Conservation (phyloP, 2,113 vertebrate genomes). For the Tyrannus savana region DNA sequence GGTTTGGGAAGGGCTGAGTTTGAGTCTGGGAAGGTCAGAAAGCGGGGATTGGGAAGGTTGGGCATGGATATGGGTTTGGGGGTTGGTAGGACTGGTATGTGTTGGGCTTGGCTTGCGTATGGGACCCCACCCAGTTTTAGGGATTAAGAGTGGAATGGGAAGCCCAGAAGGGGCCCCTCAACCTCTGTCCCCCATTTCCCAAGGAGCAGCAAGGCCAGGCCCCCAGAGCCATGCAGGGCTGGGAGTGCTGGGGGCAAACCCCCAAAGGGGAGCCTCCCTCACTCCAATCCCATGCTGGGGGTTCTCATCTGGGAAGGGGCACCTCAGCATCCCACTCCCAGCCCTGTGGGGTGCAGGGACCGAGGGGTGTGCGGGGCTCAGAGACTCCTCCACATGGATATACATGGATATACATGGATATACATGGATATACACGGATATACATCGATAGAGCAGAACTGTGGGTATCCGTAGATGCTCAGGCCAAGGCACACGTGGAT, state of each 20-base stretch:
- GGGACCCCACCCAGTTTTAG: neutral
- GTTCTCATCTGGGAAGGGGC: neutral
- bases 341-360: neutral
- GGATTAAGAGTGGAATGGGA: neutral
- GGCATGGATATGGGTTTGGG: too few species aligned
- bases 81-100: neutral
- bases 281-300: fast-evolving
- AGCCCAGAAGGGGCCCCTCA: neutral
- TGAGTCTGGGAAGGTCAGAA: neutral
- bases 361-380: neutral
- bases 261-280: neutral
- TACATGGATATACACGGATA: neutral
- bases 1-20: neutral
- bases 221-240: too few species aligned
- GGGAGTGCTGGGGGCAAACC: neutral
- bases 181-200: neutral
- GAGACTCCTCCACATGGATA: neutral
- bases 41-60: neutral
- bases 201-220: neutral
- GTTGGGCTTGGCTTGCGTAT: neutral
- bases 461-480: neutral
- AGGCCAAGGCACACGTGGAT: neutral
- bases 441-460: neutral
- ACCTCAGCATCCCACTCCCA: neutral
- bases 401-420: neutral